Conservation (phyloP, 30 jellyfish, hydroid and myxozoan species). For the Aurelia aurita complex sp. Pacific region DNA sequence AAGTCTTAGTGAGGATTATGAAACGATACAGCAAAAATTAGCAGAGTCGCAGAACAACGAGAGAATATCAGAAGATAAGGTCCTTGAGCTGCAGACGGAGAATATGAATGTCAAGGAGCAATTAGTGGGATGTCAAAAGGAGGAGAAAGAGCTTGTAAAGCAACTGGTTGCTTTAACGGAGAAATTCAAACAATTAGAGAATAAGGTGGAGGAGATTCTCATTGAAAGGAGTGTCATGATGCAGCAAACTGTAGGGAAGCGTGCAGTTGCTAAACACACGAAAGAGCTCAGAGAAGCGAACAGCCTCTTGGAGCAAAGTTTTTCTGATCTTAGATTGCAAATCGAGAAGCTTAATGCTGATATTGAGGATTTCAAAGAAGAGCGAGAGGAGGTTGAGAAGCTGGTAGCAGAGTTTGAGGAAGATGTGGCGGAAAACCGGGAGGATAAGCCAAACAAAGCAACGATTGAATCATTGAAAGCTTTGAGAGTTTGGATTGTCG, state of each 20-base stretch:
- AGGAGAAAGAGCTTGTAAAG: slow-evolving; percentile 77
- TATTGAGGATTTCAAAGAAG: slow-evolving; percentile 71
- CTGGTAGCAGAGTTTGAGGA: slow-evolving; percentile 29
- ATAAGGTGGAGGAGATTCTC: slow-evolving; percentile 69
- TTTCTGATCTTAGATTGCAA: slow-evolving; percentile 78
- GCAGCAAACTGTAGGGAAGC: slow-evolving; percentile 61
- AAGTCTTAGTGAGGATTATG: slow-evolving; percentile 57
- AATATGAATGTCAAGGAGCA: slow-evolving; percentile 77
- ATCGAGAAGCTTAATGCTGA: slow-evolving; percentile 77
- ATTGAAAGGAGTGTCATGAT: slow-evolving; percentile 72
- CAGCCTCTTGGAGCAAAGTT: slow-evolving; percentile 65
- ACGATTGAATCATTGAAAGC: slow-evolving; percentile 46
- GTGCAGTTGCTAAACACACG: slow-evolving; percentile 55
- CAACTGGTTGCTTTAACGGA: slow-evolving; percentile 62
- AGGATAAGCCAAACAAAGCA: slow-evolving; percentile 11
- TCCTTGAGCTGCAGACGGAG: slow-evolving; percentile 75
- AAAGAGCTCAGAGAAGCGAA: slow-evolving; percentile 78
- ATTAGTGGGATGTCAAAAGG: slow-evolving; percentile 72
- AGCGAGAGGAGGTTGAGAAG: slow-evolving; percentile 84
- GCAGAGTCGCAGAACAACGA: slow-evolving; percentile 60
- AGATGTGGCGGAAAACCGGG: slow-evolving; percentile 15
- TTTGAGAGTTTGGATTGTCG: slow-evolving; percentile 56
- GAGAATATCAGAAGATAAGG: slow-evolving; percentile 61
- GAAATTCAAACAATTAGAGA: slow-evolving; percentile 73
- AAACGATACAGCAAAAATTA: slow-evolving; percentile 57